Evolutionary conservation across 2,797 vertebrate species (phyloP).

Genomic region (Gymnoscopelus braueri): DNA sequence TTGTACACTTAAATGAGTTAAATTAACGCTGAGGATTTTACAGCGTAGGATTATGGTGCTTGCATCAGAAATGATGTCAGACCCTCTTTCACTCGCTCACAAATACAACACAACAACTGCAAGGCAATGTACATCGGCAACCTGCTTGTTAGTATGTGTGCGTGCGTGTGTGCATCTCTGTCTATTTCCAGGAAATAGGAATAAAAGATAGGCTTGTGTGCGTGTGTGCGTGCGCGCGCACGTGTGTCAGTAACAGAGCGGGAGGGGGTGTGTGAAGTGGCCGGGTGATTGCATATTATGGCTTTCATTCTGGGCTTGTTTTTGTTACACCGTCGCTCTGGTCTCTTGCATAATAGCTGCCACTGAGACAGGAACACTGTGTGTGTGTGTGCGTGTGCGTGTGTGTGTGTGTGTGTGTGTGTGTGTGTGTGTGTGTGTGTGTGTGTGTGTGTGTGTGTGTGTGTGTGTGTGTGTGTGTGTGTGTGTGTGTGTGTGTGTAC

Average conservation of each 20-base stretch:
- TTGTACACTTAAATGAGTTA: too few relatives aligned
- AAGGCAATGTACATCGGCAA: constrained; percentile 21
- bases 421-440: constrained; percentile 12
- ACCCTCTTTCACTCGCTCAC: constrained; percentile 4
- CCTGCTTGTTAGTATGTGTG: not conserved
- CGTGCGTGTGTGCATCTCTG: constrained; percentile 16
- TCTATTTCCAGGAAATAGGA: constrained; percentile 48
- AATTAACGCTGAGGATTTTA: too few relatives aligned
- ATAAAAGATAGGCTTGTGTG: not conserved
- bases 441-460: constrained; percentile 24
- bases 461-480: not conserved
- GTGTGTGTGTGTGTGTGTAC: too few relatives aligned
- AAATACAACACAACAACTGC: constrained; percentile 44
- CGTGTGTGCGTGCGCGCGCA: constrained; percentile 12
- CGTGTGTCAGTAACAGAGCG: not conserved
- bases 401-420: constrained; percentile 15
- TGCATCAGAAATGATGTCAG: constrained; percentile 16
- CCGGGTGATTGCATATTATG: constrained; percentile 46
- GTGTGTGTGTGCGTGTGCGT: constrained; percentile 16
- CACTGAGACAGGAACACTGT: constrained; percentile 19
- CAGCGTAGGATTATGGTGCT: constrained; percentile 10
- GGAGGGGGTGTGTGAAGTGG: constrained; percentile 17
- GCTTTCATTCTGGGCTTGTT: constrained; percentile 69
- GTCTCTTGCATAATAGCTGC: constrained; percentile 59
- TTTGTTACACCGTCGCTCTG: constrained; percentile 63